A percentile compares a stretch with the other conserved stretches of the same genome.
Evolutionary conservation across 2,797 vertebrate species (phyloP).

Genomic region (Betta splendens): DNA sequence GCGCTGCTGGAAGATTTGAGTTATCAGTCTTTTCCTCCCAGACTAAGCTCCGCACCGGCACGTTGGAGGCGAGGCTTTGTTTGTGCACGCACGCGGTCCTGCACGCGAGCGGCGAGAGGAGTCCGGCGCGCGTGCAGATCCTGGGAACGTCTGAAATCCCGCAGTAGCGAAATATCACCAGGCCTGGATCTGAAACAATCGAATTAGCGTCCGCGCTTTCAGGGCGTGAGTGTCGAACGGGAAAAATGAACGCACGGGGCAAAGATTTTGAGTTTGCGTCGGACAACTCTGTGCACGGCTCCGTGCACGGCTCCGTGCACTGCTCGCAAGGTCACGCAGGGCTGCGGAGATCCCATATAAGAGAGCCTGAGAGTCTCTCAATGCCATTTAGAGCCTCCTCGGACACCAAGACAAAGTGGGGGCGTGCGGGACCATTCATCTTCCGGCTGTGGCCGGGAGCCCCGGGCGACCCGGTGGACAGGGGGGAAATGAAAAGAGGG

Average conservation of each 20-base stretch:
- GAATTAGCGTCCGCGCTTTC: too few relatives aligned
- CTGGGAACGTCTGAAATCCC: neutral
- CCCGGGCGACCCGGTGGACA: constrained; percentile 68
- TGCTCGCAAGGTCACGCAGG: constrained; percentile 56
- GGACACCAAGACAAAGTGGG: constrained; percentile 79
- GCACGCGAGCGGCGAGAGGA: constrained; percentile 22
- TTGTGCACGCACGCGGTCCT: constrained; percentile 6
- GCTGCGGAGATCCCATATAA: constrained; percentile 67
- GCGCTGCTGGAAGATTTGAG: constrained; percentile 48
- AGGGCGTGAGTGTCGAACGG: too few relatives aligned
- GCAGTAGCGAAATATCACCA: too few relatives aligned
- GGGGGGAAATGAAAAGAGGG: constrained; percentile 76
- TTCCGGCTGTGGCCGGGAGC: constrained; percentile 77
- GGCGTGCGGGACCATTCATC: constrained; percentile 74
- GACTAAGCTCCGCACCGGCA: constrained; percentile 24
- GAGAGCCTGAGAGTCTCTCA: constrained; percentile 66
- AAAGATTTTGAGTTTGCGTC: constrained; percentile 43
- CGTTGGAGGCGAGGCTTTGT: constrained; percentile 16
- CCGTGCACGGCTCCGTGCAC: constrained; percentile 36
- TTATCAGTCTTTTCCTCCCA: constrained; percentile 47
- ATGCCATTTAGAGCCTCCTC: constrained; percentile 72
- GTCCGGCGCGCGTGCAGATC: neutral
- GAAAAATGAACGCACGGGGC: too few relatives aligned
- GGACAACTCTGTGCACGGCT: constrained; percentile 50
- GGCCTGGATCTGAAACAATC: too few relatives aligned